Evolutionary conservation across 2,888 invertebrate genomes (phyloP).

Genomic region (Halocaridina rubra): DNA sequence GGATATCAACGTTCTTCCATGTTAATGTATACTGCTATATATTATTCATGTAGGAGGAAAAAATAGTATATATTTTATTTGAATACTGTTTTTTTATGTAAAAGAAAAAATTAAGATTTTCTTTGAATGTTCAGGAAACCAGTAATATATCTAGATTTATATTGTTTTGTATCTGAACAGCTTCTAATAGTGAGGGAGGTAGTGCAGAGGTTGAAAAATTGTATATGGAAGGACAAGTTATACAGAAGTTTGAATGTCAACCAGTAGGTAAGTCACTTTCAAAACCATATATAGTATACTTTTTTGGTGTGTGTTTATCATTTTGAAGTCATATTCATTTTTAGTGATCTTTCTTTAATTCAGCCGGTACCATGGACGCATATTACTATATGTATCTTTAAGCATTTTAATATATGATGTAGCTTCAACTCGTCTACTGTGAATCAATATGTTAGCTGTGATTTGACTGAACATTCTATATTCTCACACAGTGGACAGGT

Average conservation of each 20-base stretch:
- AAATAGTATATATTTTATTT: neutral
- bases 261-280: constrained; percentile 74
- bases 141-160: neutral
- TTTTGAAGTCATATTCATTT: too few relatives aligned
- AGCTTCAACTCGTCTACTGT: too few relatives aligned
- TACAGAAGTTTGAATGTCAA: constrained; percentile 94
- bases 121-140: neutral
- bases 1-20: neutral
- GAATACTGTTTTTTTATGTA: neutral
- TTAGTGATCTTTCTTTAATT: too few relatives aligned
- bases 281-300: neutral
- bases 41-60: neutral
- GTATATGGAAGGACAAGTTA: constrained; percentile 92
- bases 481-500: constrained; percentile 73
- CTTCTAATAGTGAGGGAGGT: constrained; percentile 68
- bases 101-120: neutral
- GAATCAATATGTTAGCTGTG: too few relatives aligned
- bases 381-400: too few relatives aligned
- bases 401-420: too few relatives aligned
- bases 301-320: neutral
- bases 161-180: constrained; percentile 15
- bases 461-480: neutral
- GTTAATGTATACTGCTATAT: neutral
- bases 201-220: constrained; percentile 84
- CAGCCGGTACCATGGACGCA: too few relatives aligned